A percentile compares a stretch with the other conserved stretches of the same genome.
Evolutionary conservation across 2,113 vertebrate genomes (phyloP).

Genomic region (Anoplopoma fimbria): DNA sequence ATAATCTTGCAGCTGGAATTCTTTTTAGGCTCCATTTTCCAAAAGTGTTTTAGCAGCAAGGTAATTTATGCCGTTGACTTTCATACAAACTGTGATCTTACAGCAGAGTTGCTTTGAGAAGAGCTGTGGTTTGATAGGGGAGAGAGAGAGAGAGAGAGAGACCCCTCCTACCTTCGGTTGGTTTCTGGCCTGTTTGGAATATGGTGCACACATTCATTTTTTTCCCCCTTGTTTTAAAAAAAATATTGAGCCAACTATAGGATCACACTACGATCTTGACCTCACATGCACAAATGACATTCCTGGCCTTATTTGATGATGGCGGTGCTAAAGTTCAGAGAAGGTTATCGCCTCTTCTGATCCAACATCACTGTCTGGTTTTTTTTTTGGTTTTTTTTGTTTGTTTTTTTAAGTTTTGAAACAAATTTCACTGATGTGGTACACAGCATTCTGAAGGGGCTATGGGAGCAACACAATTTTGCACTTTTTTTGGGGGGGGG

Average conservation of each 20-base stretch:
- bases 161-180: conserved; percentile 64
- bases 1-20: conserved; percentile 52
- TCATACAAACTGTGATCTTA: conserved; percentile 51
- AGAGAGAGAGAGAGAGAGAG: conserved; percentile 40
- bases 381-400: not conserved
- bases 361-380: conserved; percentile 49
- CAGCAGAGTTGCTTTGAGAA: conserved; percentile 50
- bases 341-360: conserved; percentile 53
- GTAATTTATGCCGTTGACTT: conserved; percentile 32
- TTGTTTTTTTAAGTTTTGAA: conserved; percentile 14
- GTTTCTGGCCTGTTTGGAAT: conserved; percentile 71
- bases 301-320: conserved; percentile 71
- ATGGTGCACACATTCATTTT: conserved; percentile 62
- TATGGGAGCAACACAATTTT: conserved; percentile 73
- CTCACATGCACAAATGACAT: conserved; percentile 75
- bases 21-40: conserved; percentile 40
- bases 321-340: conserved; percentile 44
- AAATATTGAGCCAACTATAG: conserved; percentile 56
- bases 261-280: conserved; percentile 80
- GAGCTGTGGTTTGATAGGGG: conserved; percentile 50
- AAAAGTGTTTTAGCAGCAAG: conserved; percentile 59
- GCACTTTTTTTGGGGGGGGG: conserved; percentile 76
- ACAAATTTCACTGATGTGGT: conserved; percentile 72
- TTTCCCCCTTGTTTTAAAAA: conserved; percentile 18
- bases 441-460: conserved; percentile 62